Base-by-base conservation (phyloP, 2,888 invertebrate genomes). In the Tortrix viridana region DNA sequence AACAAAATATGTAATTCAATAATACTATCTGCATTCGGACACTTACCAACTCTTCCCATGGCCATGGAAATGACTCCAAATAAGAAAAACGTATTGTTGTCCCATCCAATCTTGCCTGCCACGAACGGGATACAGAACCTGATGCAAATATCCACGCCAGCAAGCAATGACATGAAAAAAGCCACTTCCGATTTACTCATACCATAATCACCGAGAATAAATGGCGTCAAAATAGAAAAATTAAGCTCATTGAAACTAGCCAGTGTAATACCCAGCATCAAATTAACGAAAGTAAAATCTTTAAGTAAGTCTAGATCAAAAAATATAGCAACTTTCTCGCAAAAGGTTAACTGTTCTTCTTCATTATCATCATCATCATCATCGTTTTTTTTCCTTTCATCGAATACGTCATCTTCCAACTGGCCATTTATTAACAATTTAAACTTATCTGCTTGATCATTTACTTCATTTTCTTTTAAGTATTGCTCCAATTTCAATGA, bases 221-320 rank as follows among this genome's bases (percentile, higher is more conserved):
- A 95, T 1, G 96, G 95, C 0, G 95, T 95, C 53, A 96, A 75
- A 53, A 96, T 93, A 1, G 95, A 95, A 77, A 96, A 96, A 78
- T 96, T 96, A 5, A 95, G 73, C 80, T 96, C 96, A 4, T 94
- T 94, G 72, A 95, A 95, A 74, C 94, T 94, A 0, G 95, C 95
- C 43, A 95, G 85, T 0, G 95, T 95, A 52, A 96, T 89, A 0
- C 96, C 96, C 58, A 95, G 76, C 92, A 95, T 95, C 14, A 96
- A 86, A 73, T 95, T 96, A 2, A 95, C 93, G 71, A 94, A 96
- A 3, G 94, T 93, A 14, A 93, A 93, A 81, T 96, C 96, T 70
- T 94, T 93, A 59, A 96, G 80, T 54, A 96, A 88, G 77, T 95
- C 95, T 65, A 96, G 89, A 77, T 96, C 96, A 73, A 96, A 96